phyloP scores from a whole-genome alignment of 2,113 vertebrate genomes.

The Zosterops borbonicus region DNA sequence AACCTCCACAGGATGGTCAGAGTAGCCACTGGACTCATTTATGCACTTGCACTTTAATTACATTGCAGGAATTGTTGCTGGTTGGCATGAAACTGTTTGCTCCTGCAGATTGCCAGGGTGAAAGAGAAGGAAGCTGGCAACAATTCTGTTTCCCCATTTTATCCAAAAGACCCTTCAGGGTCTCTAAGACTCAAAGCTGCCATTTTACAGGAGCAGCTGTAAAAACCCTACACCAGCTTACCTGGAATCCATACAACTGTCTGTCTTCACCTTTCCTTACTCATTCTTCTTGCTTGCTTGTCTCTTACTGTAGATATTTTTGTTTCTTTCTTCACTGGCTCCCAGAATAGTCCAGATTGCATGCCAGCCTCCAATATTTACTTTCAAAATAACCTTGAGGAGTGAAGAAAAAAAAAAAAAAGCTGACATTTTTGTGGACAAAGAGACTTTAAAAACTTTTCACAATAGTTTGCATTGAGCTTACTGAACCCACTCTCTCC shows the following conservation, averaged over 20 bases:
- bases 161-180: neutral
- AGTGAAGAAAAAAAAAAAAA: neutral
- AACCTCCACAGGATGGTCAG: rapidly evolving
- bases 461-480: slow-evolving; percentile 35
- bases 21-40: neutral
- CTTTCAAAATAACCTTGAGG: neutral
- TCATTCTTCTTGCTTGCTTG: neutral
- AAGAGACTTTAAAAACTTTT: slow-evolving; percentile 16
- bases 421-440: neutral
- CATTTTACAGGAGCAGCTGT: neutral
- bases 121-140: neutral
- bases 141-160: neutral
- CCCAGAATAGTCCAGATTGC: neutral
- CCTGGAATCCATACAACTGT: neutral
- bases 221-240: neutral
- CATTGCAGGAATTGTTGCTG: neutral
- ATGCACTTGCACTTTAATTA: neutral
- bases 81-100: neutral
- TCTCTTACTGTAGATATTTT: neutral
- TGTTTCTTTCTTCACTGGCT: neutral
- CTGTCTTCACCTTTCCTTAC: neutral
- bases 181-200: neutral
- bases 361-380: neutral
- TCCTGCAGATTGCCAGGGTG: neutral
- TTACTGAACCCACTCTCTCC: neutral